Evolutionary conservation across 2,113 vertebrate genomes (phyloP).

Genomic region (Prochilodus magdalenae): DNA sequence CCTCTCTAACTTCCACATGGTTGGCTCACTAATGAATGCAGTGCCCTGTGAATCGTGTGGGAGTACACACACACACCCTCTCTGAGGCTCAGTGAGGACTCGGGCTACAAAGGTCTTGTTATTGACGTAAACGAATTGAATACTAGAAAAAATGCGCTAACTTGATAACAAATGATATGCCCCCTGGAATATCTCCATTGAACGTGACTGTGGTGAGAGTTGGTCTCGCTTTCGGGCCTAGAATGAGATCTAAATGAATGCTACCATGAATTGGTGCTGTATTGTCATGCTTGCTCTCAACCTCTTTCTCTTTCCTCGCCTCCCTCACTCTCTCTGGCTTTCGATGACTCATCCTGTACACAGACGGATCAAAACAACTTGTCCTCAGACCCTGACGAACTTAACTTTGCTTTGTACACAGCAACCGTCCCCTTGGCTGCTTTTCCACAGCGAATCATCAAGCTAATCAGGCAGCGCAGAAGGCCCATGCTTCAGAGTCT

Average conservation of each 20-base stretch:
- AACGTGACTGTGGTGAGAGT: constrained; percentile 54
- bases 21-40: constrained; percentile 48
- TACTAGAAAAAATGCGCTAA: constrained; percentile 71
- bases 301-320: constrained; percentile 44
- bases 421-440: constrained; percentile 41
- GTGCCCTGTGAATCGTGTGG: constrained; percentile 36
- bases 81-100: constrained; percentile 53
- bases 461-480: constrained; percentile 56
- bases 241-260: constrained; percentile 55
- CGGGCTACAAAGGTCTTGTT: constrained; percentile 45
- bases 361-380: constrained; percentile 31
- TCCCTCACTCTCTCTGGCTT: constrained; percentile 20
- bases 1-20: constrained; percentile 24
- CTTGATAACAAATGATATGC: constrained; percentile 56
- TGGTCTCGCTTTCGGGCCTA: constrained; percentile 59
- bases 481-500: constrained; percentile 53
- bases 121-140: constrained; percentile 54
- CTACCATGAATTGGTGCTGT: constrained; percentile 24
- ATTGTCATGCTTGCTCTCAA: constrained; percentile 33
- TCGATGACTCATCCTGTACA: constrained; percentile 47
- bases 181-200: constrained; percentile 53
- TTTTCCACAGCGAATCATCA: constrained; percentile 47
- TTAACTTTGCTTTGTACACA: constrained; percentile 35
- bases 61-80: constrained; percentile 27
- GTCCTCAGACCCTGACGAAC: constrained; percentile 46